These are phyloP conservation scores for Troilus luridus DNA, from an alignment of 2,888 invertebrate genomes.

Conservation along the genomic window DNA sequence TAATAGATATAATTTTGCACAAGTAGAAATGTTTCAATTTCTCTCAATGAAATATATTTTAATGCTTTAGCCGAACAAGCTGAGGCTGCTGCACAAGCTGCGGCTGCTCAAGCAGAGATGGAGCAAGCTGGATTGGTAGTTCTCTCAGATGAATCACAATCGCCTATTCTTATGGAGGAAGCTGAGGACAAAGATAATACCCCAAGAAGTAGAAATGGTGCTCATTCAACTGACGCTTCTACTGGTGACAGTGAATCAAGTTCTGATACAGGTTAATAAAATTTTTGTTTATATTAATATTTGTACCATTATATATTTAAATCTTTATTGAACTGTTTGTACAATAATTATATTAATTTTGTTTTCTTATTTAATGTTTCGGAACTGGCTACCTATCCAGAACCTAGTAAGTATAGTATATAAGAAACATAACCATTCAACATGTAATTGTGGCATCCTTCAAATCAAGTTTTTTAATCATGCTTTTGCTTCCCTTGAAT, in stretches of 20 bases:
- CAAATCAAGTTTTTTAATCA: neutral
- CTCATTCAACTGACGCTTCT: slow-evolving; percentile 64
- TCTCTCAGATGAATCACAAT: slow-evolving; percentile 68
- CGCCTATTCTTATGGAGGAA: slow-evolving; percentile 62
- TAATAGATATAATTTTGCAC: too few species aligned
- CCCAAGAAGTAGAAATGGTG: slow-evolving; percentile 60
- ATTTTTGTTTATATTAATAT: neutral
- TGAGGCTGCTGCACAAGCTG: slow-evolving; percentile 60
- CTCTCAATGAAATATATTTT: too few species aligned
- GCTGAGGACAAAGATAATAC: slow-evolving; percentile 57
- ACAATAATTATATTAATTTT: slow-evolving; percentile 4
- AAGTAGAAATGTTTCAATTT: neutral
- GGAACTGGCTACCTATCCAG: slow-evolving; percentile 8
- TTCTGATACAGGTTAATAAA: slow-evolving; percentile 38
- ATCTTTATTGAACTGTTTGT: neutral
- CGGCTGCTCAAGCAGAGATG: slow-evolving; percentile 63
- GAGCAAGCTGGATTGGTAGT: slow-evolving; percentile 68
- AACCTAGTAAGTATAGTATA: slow-evolving; percentile 17
- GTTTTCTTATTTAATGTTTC: neutral
- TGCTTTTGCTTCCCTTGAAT: neutral
- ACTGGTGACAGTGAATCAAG: slow-evolving; percentile 51
- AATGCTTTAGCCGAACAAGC: slow-evolving; percentile 58
- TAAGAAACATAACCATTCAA: neutral
- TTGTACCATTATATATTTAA: neutral
- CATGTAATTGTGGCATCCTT: neutral